Base-by-base conservation (phyloP, 1,140 invertebrate genomes). In the Trichomalopsis sarcophagae region DNA sequence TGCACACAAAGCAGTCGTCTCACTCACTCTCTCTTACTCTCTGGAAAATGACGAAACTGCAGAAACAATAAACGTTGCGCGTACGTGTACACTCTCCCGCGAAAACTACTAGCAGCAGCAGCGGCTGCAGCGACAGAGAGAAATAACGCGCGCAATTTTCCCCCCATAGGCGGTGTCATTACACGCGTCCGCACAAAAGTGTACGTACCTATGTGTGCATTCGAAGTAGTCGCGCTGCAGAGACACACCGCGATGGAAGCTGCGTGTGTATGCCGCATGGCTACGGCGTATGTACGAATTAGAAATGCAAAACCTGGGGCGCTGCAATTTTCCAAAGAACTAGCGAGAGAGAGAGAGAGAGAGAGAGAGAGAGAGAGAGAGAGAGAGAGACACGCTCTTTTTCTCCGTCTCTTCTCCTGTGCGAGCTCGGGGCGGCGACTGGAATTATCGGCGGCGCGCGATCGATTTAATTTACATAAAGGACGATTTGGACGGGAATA, bases 401-500 rank as follows among this genome's bases (percentile, higher is more conserved):
- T 81, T 30, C 66, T 73, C n/a, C 44, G 40, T 73, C 44, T 66
- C n/a, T 68, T 68, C n/a, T 66, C 55, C 14, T 36, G 30, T n/a
- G 3, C 40, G 74, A 44, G 74, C 50, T 30, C 47, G 44, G 33
- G 30, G 47, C 44, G 47, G 66, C 68, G 68, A 30, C 81, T 30
- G n/a, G 9, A 36, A 85, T 85, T 62, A 62, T 62, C 55, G 55
- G 0, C 71, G 55, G 4, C 36, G 76, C 68, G 50, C 30, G 73
- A 85, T 85, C 84, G 84, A 85, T 85, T 85, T 85, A 85, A 85
- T 85, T 85, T 85, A 81, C 84, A 85, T 85, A 85, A 85, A 85
- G 84, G 79, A 85, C 84, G 79, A 82, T 81, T 81, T 47, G 14
- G 40, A 74, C 27, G 84, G 50, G 55, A 81, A 81, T 85, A 81